phyloP scores from a whole-genome alignment of 2,797 vertebrate genomes.

The Apogon hyalosoma region DNA sequence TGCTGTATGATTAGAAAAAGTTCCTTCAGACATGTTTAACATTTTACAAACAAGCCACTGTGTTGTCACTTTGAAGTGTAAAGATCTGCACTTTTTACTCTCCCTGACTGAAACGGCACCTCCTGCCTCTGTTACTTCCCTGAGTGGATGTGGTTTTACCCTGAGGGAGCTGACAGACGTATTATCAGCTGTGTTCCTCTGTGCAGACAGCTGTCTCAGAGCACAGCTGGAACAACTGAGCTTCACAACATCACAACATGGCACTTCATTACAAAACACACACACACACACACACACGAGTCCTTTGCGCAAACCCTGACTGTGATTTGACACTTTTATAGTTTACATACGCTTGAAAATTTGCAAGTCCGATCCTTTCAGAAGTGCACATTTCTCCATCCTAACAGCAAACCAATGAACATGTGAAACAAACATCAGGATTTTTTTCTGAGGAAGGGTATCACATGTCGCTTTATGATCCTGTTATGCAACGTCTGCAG shows the following conservation, averaged over 20 bases:
- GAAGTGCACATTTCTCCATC: constrained; percentile 1
- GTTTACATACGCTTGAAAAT: no score
- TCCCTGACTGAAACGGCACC: constrained; percentile 27
- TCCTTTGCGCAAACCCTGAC: not conserved
- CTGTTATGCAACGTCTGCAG: constrained; percentile 65
- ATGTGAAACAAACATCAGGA: constrained; percentile 12
- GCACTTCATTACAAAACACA: constrained; percentile 16
- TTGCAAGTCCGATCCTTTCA: not conserved
- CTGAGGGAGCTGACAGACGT: constrained; percentile 45
- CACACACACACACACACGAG: constrained; percentile 24
- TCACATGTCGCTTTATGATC: constrained; percentile 60
- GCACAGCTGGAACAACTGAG: constrained; percentile 55
- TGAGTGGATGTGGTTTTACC: constrained; percentile 38
- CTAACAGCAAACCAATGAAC: constrained; percentile 12
- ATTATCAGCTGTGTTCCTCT: constrained; percentile 62
- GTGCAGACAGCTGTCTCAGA: constrained; percentile 60
- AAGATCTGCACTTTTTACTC: not conserved
- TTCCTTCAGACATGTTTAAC: no score
- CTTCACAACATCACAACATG: constrained; percentile 34
- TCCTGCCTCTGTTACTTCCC: constrained; percentile 17
- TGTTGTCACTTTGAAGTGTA: not conserved
- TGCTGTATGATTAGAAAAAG: no score
- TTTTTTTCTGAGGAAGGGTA: constrained; percentile 22
- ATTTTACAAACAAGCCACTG: no score
- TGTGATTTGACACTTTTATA: no score